These are phyloP conservation scores for Aphidius gifuensis DNA, from an alignment of 1,140 invertebrate genomes.

Conservation along the genomic window DNA sequence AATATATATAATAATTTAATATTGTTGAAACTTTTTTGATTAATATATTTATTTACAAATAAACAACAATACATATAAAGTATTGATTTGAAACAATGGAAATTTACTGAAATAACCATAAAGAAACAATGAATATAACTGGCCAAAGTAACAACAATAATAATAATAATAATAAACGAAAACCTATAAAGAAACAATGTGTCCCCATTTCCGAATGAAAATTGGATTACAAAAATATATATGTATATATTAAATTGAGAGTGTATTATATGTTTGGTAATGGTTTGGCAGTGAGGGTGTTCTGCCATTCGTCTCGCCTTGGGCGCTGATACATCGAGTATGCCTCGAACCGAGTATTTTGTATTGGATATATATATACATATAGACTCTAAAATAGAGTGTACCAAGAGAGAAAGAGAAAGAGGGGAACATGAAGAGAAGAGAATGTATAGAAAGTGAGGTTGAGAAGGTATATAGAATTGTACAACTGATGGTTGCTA, in stretches of 20 bases:
- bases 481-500: no score
- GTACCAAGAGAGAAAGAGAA: neutral
- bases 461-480: conserved; percentile 2
- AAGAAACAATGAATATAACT: no score
- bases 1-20: neutral
- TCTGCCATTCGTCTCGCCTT: conserved; percentile 48
- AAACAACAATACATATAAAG: neutral
- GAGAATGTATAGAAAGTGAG: neutral
- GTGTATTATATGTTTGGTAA: conserved; percentile 2
- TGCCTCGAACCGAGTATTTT: conserved; percentile 39
- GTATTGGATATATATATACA: no score
- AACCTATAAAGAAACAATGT: no score
- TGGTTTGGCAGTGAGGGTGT: conserved; percentile 12
- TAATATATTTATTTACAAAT: neutral
- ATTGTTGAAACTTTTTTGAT: neutral
- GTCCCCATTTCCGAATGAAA: no score
- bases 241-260: neutral
- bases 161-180: no score
- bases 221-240: no score
- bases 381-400: no score
- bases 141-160: no score
- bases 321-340: conserved; percentile 51
- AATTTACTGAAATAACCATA: no score
- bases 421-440: conserved; percentile 11
- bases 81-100: no score